Base-by-base conservation (phyloP, 2,113 vertebrate species). In the Rhinopomastus cyanomelas region DNA sequence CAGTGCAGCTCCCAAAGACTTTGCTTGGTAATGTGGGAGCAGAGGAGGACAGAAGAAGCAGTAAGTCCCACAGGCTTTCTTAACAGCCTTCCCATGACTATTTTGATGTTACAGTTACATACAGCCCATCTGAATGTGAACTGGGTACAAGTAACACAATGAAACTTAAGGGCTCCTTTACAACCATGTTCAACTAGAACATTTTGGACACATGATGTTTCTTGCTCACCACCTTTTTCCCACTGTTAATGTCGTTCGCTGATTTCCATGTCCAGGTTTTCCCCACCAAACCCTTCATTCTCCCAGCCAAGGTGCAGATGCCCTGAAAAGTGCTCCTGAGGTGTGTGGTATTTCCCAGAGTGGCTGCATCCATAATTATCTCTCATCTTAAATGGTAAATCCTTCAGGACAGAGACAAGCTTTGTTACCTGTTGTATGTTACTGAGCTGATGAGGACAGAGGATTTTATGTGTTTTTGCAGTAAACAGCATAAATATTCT, bases 171-270 rank as follows among this genome's bases (percentile, higher is more conserved):
- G 60, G 18, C 25, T 71, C 39, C 25, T 93, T 88, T 75, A 85
- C 37, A 59, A 4, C 32, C 57, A 66, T 12, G 26, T 67, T 37
- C 34, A 14, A 67, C 16, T 55, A 23, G 68, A 59, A 29, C 14
- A 37, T 12, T 61, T 78, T 66, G 44, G 23, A 39, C 11, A 4
- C 5, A 3, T 32, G 30, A 12, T 3, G 3, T 60, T 66, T 80
- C 52, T 86, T 4, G 1, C 64, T 13, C 19, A 69, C n/a, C 18
- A 68, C 78, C 56, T 87, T 46, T 85, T 66, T 42, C 76, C 64
- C 53, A 32, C n/a, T 29, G 65, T 55, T 0, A 0, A 81, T 80
- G 52, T n/a, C 0, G 0, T 61, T 36, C 0, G 0, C 39, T 25
- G 17, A 57, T 72, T 69, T 53, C 71, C 1, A 0, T 46, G 69